Evolutionary conservation across 2,113 vertebrate species (phyloP).

Genomic region (Psittacara wagleri): DNA sequence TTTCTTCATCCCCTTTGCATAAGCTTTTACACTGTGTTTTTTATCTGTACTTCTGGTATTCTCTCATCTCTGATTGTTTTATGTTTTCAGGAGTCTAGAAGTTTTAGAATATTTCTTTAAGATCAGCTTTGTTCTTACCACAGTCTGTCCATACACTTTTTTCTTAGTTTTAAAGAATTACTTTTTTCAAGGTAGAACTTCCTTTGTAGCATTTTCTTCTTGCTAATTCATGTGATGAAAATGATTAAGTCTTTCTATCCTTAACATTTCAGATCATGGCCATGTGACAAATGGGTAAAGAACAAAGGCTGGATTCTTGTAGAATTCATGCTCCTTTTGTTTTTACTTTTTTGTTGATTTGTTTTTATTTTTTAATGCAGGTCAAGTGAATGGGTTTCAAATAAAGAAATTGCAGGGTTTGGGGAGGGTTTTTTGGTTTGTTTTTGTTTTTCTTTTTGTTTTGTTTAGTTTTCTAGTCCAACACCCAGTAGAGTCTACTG

Average conservation of each 20-base stretch:
- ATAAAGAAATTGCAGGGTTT: not conserved
- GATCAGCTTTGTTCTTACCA: slow-evolving; percentile 50
- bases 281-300: not conserved
- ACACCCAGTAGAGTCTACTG: not conserved
- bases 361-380: not conserved
- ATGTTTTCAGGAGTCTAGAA: slow-evolving; percentile 67
- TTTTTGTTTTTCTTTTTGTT: not conserved
- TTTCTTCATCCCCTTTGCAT: slow-evolving; percentile 72
- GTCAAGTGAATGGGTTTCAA: not conserved
- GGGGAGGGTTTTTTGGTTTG: not conserved
- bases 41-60: slow-evolving; percentile 65
- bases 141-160: slow-evolving; percentile 8
- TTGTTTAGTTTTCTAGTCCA: not conserved
- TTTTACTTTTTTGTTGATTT: not conserved
- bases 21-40: slow-evolving; percentile 68
- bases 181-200: slow-evolving; percentile 17
- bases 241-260: too few relatives aligned
- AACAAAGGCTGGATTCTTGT: not conserved
- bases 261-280: too few relatives aligned
- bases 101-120: slow-evolving; percentile 52
- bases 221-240: too few relatives aligned
- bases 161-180: slow-evolving; percentile 6
- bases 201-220: not conserved
- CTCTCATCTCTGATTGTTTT: slow-evolving; percentile 76
- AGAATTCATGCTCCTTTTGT: not conserved